Conservation (phyloP, 2,888 invertebrate genomes). For the Incurvaria masculella region DNA sequence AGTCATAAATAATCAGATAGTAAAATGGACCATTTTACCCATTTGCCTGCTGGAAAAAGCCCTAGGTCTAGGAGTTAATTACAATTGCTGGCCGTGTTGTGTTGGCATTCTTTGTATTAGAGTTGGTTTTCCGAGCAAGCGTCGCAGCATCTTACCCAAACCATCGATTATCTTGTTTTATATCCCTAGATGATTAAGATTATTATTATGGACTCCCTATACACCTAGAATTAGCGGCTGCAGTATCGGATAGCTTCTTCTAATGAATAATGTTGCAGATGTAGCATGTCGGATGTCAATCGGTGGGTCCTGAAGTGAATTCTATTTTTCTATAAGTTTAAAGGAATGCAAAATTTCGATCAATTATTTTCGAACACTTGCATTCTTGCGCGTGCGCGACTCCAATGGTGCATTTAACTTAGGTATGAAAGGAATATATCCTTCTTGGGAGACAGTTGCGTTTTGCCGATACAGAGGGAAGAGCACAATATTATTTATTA, state of each 20-base stretch:
- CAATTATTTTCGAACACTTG: neutral
- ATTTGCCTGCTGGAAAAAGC: too few species aligned
- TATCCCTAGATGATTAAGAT: neutral
- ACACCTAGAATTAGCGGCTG: neutral
- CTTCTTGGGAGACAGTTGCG: neutral
- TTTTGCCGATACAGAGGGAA: neutral
- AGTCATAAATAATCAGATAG: too few species aligned
- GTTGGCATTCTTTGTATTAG: too few species aligned
- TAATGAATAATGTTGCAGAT: neutral
- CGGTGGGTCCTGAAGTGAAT: neutral
- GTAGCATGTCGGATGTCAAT: neutral
- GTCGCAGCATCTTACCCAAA: too few species aligned
- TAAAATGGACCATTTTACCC: too few species aligned
- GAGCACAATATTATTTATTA: neutral
- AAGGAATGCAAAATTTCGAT: neutral
- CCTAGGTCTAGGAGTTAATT: too few species aligned
- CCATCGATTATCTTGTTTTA: too few species aligned
- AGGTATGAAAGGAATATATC: conserved; percentile 27
- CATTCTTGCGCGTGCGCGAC: conserved; percentile 3
- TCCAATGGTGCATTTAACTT: conserved; percentile 51
- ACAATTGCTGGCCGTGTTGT: too few species aligned
- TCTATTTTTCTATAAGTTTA: neutral
- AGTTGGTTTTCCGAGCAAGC: too few species aligned
- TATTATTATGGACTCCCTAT: neutral
- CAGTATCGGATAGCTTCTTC: neutral